A percentile compares a stretch with the other conserved stretches of the same genome.
Conservation (phyloP, 2,888 invertebrate genomes). For the Nasonovia ribisnigri region DNA sequence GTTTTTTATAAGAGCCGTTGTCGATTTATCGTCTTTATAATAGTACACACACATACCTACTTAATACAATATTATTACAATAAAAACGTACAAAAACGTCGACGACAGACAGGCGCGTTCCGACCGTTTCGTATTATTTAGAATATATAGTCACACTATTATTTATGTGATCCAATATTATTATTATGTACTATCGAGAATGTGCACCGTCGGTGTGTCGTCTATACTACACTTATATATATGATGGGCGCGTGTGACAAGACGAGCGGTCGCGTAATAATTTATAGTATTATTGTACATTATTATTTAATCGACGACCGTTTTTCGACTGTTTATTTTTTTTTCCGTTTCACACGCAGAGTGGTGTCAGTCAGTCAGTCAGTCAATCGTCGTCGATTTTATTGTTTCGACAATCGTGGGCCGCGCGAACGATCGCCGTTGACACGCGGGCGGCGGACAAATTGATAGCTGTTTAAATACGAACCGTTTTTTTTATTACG, state of each 20-base stretch:
- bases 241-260: not conserved
- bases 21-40: not conserved
- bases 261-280: not conserved
- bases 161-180: constrained; percentile 3
- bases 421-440: not conserved
- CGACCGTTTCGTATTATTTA: not conserved
- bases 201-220: not conserved
- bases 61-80: not conserved
- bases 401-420: not conserved
- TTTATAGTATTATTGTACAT: constrained; percentile 5
- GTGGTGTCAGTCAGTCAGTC: constrained; percentile 35
- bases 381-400: not conserved
- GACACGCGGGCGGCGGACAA: not conserved
- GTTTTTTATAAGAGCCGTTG: not conserved
- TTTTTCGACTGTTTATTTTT: constrained; percentile 27
- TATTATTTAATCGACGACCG: constrained; percentile 23
- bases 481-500: not conserved
- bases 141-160: not conserved
- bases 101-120: not conserved
- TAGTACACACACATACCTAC: not conserved
- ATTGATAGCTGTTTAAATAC: not conserved
- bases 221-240: not conserved
- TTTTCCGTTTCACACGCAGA: constrained; percentile 35
- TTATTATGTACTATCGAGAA: not conserved
- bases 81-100: not conserved